Base-by-base conservation (phyloP, 2,888 invertebrate genomes). In the Apantesis nais region DNA sequence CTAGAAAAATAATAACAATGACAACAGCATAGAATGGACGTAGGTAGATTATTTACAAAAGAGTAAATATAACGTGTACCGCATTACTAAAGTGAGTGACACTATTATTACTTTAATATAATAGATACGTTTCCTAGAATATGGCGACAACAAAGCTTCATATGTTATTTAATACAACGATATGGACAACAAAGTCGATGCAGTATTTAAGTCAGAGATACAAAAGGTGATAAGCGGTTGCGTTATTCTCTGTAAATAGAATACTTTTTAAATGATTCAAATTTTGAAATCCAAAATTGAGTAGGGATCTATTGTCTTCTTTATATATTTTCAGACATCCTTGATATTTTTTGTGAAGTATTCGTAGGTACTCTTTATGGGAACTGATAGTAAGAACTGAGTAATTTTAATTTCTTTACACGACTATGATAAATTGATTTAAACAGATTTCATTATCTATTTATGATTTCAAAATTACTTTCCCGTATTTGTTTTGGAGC, bases 261-360 rank as follows among this genome's bases (percentile, higher is more conserved):
- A 52, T 63, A 41, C 29, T 37, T 44, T 61, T 31, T 41, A 37
- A 68, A 70, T 72, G 48, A 71, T 71, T 67, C 39, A 8, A 37
- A 61, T 73, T 48, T 73, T 55, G 25, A 72, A 80, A 68, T 72
- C 72, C 72, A 73, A 74, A 71, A 74, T 68, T 70, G 78, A 64
- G 71, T 75, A 16, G 79, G 74, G 81, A 55, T 66, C 75, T 72
- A 74, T 80, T 79, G 34, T 73, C 65, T 76, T 71, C 41, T 77
- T 69, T 72, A 74, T 75, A 70, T 72, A 72, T 74, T 82, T 80
- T 77, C 73, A 68, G 74, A 68, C 75, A 78, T 76, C 71, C 67
- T 69, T 69, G 70, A 31, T 52, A 19, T 63, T 74, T 75, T 76
- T 77, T 79, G 41, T 66, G 12, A 61, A n/a, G n/a, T n/a, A n/a